phyloP scores from a whole-genome alignment of 2,797 vertebrate genomes.

The Poeciliopsis presidionis region DNA sequence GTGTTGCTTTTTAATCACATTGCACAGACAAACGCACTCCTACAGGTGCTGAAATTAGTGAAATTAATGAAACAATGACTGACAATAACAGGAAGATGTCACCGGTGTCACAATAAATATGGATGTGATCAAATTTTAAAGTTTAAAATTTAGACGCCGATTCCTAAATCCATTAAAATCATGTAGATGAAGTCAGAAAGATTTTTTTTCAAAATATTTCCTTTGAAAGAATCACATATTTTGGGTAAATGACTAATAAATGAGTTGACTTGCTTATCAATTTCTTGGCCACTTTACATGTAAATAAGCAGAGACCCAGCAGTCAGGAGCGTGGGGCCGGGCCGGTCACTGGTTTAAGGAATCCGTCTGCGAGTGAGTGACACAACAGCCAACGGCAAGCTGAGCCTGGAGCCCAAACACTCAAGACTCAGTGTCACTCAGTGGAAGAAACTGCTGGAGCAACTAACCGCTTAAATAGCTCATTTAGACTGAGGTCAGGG shows the following conservation, averaged over 20 bases:
- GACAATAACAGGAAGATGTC: too few relatives aligned
- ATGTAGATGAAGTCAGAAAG: neutral
- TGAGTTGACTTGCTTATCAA: slow-evolving; percentile 5
- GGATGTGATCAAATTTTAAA: neutral
- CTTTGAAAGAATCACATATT: neutral
- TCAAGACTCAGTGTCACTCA: slow-evolving; percentile 16
- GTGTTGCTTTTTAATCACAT: too few relatives aligned
- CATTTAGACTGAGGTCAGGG: neutral
- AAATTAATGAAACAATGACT: too few relatives aligned
- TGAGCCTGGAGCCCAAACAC: slow-evolving; percentile 31
- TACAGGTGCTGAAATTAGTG: too few relatives aligned
- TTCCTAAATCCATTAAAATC: neutral
- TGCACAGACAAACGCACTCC: too few relatives aligned
- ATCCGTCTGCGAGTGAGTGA: slow-evolving; percentile 59
- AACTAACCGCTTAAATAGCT: slow-evolving; percentile 2
- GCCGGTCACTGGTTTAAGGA: slow-evolving; percentile 22
- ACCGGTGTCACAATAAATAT: neutral
- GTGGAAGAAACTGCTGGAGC: slow-evolving; percentile 39
- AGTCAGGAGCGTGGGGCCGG: neutral
- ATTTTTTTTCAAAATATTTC: too few relatives aligned
- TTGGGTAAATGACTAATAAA: slow-evolving; percentile 3
- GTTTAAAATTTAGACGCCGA: neutral
- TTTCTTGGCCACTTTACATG: slow-evolving; percentile 8
- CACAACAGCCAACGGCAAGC: slow-evolving; percentile 40
- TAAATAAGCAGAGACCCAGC: slow-evolving; percentile 1